phyloP scores from a whole-genome alignment of 2,797 vertebrate genomes.

The Enteromius unitaeniatus region DNA sequence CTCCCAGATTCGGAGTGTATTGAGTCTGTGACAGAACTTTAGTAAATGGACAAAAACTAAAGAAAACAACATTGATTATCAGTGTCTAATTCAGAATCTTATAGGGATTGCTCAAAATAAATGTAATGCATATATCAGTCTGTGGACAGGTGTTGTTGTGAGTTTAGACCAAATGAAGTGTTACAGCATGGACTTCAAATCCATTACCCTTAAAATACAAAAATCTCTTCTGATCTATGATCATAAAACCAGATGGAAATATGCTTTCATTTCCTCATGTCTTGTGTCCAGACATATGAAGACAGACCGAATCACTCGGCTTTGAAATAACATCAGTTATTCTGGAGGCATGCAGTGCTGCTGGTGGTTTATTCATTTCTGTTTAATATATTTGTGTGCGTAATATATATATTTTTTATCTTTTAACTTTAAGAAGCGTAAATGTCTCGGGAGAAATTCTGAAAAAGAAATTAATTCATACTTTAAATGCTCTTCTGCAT shows the following conservation, averaged over 20 bases:
- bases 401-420: not conserved
- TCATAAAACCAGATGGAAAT: slow-evolving; percentile 23
- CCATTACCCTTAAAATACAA: not conserved
- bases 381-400: not conserved
- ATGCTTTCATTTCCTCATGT: not conserved
- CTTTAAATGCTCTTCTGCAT: not conserved
- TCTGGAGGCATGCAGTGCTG: not conserved
- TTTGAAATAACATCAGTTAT: not conserved
- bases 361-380: not conserved
- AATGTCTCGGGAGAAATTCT: not conserved
- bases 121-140: not conserved
- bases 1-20: no score
- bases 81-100: not conserved
- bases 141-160: slow-evolving; percentile 42
- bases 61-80: not conserved
- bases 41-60: not conserved
- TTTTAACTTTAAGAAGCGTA: not conserved
- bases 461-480: not conserved
- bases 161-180: not conserved
- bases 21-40: not conserved
- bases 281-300: not conserved
- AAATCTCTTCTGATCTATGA: not conserved
- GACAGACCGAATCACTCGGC: not conserved
- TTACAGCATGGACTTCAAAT: not conserved
- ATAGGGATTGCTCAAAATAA: not conserved